These are phyloP conservation scores for Thalassoma bifasciatum DNA, from an alignment of 2,113 vertebrate species.

Conservation along the genomic window DNA sequence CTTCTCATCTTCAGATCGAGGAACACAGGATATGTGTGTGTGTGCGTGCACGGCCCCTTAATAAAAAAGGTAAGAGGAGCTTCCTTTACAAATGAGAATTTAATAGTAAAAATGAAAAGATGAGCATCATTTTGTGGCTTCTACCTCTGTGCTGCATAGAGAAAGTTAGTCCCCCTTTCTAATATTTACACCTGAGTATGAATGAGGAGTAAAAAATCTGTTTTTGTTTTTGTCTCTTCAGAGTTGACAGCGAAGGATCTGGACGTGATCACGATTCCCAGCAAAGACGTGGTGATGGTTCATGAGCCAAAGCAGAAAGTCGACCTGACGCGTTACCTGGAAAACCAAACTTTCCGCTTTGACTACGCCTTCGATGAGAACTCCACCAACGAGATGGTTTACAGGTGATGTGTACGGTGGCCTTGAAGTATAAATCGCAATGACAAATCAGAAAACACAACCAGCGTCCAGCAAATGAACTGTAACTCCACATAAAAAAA, in stretches of 20 bases:
- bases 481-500: no score
- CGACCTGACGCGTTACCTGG: conserved; percentile 96
- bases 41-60: conserved; percentile 95
- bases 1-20: conserved; percentile 87
- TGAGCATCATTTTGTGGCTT: no score
- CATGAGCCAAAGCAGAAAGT: conserved; percentile 99
- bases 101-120: conserved; percentile 93
- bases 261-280: conserved; percentile 98
- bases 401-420: conserved; percentile 87
- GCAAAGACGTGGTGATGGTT: conserved; percentile 99
- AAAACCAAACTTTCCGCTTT: conserved; percentile 98
- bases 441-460: no score
- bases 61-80: conserved; percentile 91
- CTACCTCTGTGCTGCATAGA: no score
- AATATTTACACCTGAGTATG: no score
- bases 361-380: conserved; percentile 97
- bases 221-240: conserved; percentile 61
- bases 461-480: no score
- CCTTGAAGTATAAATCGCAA: no score
- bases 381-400: conserved; percentile 98
- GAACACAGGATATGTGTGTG: conserved; percentile 99
- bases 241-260: conserved; percentile 93
- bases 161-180: no score
- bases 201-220: no score
- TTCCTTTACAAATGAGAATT: not conserved